Evolutionary conservation across 2,888 invertebrate genomes (phyloP).

Genomic region (Coenonympha glycerion): DNA sequence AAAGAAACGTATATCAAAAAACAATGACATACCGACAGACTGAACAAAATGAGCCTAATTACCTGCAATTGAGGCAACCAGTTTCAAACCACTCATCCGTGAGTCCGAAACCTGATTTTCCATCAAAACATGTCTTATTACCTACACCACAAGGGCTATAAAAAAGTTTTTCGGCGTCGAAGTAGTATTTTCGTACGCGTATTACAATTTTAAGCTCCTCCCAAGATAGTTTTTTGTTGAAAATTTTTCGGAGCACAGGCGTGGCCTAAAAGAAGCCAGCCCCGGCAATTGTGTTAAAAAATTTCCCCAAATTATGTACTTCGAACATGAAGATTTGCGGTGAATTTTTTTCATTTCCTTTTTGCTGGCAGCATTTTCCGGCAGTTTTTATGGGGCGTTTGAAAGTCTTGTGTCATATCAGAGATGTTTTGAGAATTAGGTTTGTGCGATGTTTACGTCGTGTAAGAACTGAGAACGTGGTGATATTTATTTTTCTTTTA

Average conservation of each 20-base stretch:
- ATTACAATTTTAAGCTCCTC: conserved; percentile 18
- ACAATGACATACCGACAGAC: conserved; percentile 39
- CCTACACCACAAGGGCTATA: neutral
- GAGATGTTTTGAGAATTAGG: neutral
- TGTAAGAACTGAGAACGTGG: no score
- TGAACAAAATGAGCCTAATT: conserved; percentile 47
- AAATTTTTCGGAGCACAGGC: conserved; percentile 24
- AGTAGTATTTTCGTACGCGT: conserved; percentile 10
- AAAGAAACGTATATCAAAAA: conserved; percentile 40
- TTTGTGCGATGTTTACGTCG: neutral
- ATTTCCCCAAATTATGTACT: conserved; percentile 17
- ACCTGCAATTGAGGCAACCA: conserved; percentile 36
- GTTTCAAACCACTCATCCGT: conserved; percentile 6
- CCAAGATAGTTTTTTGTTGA: conserved; percentile 18
- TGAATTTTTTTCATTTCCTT: conserved; percentile 8
- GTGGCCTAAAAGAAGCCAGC: conserved; percentile 18
- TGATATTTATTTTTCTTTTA: neutral
- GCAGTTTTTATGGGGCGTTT: neutral
- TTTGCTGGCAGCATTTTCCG: neutral
- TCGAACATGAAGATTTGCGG: conserved; percentile 9
- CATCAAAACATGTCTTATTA: conserved; percentile 1
- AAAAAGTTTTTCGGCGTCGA: conserved; percentile 1
- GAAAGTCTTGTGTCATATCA: neutral
- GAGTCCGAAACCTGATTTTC: neutral
- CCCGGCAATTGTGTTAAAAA: conserved; percentile 24